phyloP scores from a whole-genome alignment of 2,888 invertebrate species.

The Silvanus unidentatus region DNA sequence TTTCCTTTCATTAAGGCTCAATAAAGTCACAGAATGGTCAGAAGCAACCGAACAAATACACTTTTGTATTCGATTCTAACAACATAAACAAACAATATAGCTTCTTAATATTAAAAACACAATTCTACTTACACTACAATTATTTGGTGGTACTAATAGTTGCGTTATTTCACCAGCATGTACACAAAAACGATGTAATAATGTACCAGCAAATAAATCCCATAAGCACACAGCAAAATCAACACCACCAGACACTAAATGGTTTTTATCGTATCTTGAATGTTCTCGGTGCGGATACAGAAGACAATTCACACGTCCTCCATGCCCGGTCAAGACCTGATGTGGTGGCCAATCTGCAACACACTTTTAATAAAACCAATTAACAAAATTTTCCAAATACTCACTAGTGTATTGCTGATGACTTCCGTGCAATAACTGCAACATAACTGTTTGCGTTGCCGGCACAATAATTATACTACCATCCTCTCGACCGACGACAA shows the following conservation, averaged over 20 bases:
- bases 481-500: conserved; percentile 92
- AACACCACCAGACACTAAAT: conserved; percentile 92
- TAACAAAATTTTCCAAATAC: conserved; percentile 17
- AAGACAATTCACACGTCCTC: conserved; percentile 89
- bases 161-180: conserved; percentile 97
- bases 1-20: conserved; percentile 88
- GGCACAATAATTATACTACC: conserved; percentile 94
- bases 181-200: conserved; percentile 92
- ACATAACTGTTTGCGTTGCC: conserved; percentile 90
- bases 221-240: conserved; percentile 97
- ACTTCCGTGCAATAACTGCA: conserved; percentile 82
- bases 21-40: conserved; percentile 93
- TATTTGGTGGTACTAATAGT: conserved; percentile 88
- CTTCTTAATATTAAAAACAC: not conserved
- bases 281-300: conserved; percentile 92
- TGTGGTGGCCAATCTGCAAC: conserved; percentile 80
- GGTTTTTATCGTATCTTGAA: conserved; percentile 78
- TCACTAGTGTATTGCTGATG: conserved; percentile 75
- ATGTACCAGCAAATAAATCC: conserved; percentile 85
- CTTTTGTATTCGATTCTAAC: conserved; percentile 82
- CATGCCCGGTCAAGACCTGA: conserved; percentile 82
- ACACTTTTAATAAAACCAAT: conserved; percentile 1
- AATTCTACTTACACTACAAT: conserved; percentile 65
- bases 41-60: conserved; percentile 95
- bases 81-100: conserved; percentile 18